Conservation (phyloP, 2,888 invertebrate species). For the Tipula vernalis region DNA sequence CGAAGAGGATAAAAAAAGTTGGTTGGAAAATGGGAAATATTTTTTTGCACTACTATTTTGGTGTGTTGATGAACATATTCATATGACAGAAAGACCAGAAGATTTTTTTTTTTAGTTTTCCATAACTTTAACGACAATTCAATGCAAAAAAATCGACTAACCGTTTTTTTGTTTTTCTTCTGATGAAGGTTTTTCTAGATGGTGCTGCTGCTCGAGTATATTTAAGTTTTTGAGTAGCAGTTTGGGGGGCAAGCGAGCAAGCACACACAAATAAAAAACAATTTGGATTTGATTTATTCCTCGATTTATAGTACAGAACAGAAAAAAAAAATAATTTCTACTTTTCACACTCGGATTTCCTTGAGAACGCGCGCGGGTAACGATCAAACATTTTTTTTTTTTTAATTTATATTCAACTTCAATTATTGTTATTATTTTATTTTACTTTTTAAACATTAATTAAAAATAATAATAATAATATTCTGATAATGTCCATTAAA, state of each 20-base stretch:
- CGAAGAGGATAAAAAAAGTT: not conserved
- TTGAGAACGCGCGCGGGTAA: not conserved
- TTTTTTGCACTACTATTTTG: not conserved
- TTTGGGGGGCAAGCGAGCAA: not conserved
- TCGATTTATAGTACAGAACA: no score
- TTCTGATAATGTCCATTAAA: slow-evolving; percentile 4
- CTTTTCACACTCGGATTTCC: not conserved
- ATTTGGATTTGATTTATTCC: not conserved
- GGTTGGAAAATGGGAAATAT: not conserved
- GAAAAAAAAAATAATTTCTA: not conserved
- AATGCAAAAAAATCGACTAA: not conserved
- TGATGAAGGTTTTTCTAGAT: not conserved
- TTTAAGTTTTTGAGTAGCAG: not conserved
- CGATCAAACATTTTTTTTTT: not conserved
- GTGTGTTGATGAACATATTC: not conserved
- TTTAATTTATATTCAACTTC: not conserved
- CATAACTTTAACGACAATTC: not conserved
- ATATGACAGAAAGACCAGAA: not conserved
- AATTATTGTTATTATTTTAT: not conserved
- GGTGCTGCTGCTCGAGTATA: not conserved
- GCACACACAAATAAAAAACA: not conserved
- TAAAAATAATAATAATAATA: not conserved
- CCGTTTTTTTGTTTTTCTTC: not conserved
- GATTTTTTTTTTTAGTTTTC: not conserved
- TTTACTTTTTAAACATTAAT: not conserved